Conservation (phyloP, 2,888 invertebrate species). For the Tetragonisca angustula region DNA sequence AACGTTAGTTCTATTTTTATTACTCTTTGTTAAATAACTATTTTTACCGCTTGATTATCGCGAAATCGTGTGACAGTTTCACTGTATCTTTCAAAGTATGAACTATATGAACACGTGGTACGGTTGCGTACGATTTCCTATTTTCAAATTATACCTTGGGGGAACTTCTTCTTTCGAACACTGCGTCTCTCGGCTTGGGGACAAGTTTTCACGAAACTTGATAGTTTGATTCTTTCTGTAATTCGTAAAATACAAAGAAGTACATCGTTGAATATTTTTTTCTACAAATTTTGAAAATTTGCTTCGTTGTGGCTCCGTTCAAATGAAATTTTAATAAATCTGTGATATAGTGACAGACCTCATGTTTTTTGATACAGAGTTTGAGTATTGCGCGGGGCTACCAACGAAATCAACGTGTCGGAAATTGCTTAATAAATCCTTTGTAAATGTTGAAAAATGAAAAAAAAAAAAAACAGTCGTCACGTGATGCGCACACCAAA, state of each 20-base stretch:
- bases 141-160: constrained; percentile 4
- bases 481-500: constrained; percentile 69
- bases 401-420: constrained; percentile 48
- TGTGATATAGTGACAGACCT: constrained; percentile 82
- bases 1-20: constrained; percentile 50
- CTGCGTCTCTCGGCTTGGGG: constrained; percentile 54
- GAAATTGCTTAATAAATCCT: constrained; percentile 36
- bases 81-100: neutral
- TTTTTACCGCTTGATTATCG: constrained; percentile 19
- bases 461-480: constrained; percentile 55
- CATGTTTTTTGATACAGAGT: constrained; percentile 72
- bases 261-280: neutral
- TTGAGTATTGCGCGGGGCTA: constrained; percentile 61
- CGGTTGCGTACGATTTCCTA: neutral
- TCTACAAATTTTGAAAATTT: constrained; percentile 29
- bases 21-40: constrained; percentile 24
- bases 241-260: constrained; percentile 9
- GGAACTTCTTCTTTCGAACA: constrained; percentile 3
- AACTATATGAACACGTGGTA: neutral
- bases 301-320: constrained; percentile 69
- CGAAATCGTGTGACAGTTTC: neutral
- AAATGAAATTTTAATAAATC: constrained; percentile 78
- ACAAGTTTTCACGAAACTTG: constrained; percentile 32
- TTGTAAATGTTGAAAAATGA: constrained; percentile 42
- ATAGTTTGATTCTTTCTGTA: constrained; percentile 6